Evolutionary conservation across 2,888 invertebrate species (phyloP).

Genomic region (Carabus problematicus): DNA sequence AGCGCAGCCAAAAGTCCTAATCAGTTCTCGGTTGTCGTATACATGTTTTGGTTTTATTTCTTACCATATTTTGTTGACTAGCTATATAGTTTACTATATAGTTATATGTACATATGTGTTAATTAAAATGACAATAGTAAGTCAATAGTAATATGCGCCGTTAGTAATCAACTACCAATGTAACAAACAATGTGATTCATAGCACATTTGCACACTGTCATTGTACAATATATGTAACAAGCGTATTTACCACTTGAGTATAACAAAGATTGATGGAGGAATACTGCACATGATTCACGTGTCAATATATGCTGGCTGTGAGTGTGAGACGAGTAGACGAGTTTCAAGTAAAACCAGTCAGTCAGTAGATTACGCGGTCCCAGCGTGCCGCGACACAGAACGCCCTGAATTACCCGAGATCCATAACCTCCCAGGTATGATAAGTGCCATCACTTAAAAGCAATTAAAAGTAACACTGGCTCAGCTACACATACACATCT

Average conservation of each 20-base stretch:
- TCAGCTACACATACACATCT: neutral
- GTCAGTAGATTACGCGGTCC: neutral
- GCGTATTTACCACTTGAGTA: too few species aligned
- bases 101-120: too few species aligned
- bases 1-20: slow-evolving; percentile 14
- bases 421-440: slow-evolving; percentile 33
- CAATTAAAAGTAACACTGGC: slow-evolving; percentile 30
- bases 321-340: too few species aligned
- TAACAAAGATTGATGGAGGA: too few species aligned
- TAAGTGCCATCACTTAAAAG: slow-evolving; percentile 29
- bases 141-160: too few species aligned
- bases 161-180: too few species aligned
- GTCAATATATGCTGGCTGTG: neutral
- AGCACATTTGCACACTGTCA: neutral
- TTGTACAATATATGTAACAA: neutral
- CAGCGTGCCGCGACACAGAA: neutral
- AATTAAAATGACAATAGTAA: too few species aligned
- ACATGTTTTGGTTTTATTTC: too few species aligned
- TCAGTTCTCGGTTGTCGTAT: neutral
- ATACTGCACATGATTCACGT: slow-evolving; percentile 14
- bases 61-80: too few species aligned
- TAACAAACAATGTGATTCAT: too few species aligned
- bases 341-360: slow-evolving; percentile 12
- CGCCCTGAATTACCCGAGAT: slow-evolving; percentile 19
- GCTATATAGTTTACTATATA: too few species aligned